Conservation (phyloP, 2,797 vertebrate genomes). For the Mastacembelus armatus region DNA sequence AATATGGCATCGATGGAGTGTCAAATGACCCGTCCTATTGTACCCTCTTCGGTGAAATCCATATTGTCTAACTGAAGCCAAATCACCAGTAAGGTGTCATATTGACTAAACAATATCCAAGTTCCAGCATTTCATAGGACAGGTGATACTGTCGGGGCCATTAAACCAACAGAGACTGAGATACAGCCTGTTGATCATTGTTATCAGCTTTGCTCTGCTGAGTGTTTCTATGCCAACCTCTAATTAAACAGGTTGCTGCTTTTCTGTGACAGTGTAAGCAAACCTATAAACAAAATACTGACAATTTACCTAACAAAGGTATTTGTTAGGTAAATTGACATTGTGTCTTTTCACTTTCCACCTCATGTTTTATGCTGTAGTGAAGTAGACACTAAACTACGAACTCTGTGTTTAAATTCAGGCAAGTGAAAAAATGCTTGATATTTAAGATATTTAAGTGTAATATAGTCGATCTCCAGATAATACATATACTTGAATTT, state of each 20-base stretch:
- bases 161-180: slow-evolving; percentile 42
- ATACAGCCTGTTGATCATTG: slow-evolving; percentile 41
- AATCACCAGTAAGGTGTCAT: slow-evolving; percentile 18
- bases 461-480: too few species aligned
- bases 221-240: slow-evolving; percentile 71
- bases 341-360: background rate
- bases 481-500: too few species aligned
- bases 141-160: slow-evolving; percentile 31
- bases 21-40: too few species aligned
- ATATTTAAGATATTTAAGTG: too few species aligned
- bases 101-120: slow-evolving; percentile 26
- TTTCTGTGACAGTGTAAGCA: slow-evolving; percentile 2
- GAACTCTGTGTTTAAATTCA: background rate
- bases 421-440: background rate
- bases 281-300: background rate
- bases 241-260: slow-evolving; percentile 55
- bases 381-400: background rate
- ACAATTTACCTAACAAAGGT: background rate
- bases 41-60: background rate
- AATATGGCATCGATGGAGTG: too few species aligned
- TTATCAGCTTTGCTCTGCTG: slow-evolving; percentile 48
- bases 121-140: slow-evolving; percentile 24
- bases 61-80: slow-evolving; percentile 13
- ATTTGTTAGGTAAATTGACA: too few species aligned
- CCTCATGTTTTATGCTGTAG: background rate